Evolutionary conservation across 2,113 vertebrate genomes (phyloP).

Genomic region (Malurus elegans): DNA sequence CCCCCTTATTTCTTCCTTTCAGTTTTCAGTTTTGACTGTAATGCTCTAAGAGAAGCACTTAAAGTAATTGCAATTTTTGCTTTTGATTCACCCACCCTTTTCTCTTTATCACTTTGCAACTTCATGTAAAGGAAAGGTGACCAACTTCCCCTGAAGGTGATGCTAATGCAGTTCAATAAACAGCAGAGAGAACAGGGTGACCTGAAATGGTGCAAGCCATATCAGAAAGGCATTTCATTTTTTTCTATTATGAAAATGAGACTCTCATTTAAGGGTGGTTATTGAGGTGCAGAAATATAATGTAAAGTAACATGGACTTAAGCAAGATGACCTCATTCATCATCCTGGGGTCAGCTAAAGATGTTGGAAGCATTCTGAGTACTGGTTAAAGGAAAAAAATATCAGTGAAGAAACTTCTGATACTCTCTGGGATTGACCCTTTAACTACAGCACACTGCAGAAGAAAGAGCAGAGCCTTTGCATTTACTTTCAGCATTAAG

Average conservation of each 20-base stretch:
- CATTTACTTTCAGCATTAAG: not conserved
- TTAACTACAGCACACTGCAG: not conserved
- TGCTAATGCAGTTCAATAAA: conserved; percentile 50
- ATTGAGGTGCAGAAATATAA: conserved; percentile 37
- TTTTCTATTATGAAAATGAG: conserved; percentile 50
- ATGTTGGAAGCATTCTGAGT: not conserved
- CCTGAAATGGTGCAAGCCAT: conserved; percentile 17
- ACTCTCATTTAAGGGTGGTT: conserved; percentile 33
- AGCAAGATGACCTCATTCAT: conserved; percentile 40
- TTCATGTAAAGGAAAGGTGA: conserved; percentile 25
- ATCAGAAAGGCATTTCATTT: conserved; percentile 48
- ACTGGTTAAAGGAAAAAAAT: not conserved
- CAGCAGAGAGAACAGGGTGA: not conserved
- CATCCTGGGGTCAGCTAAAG: conserved; percentile 11
- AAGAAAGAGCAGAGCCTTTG: not conserved
- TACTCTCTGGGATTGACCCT: not conserved
- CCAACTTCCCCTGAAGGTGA: conserved; percentile 41
- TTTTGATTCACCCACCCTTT: conserved; percentile 12
- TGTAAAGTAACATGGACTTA: conserved; percentile 31
- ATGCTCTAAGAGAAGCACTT: conserved; percentile 16
- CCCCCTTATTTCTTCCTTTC: not conserved
- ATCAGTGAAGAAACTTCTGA: not conserved
- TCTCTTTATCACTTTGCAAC: not conserved
- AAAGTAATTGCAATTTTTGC: conserved; percentile 47
- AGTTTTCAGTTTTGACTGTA: conserved; percentile 1